These are phyloP conservation scores for Cherax destructor DNA, from an alignment of 1,140 invertebrate species.

Conservation along the genomic window DNA sequence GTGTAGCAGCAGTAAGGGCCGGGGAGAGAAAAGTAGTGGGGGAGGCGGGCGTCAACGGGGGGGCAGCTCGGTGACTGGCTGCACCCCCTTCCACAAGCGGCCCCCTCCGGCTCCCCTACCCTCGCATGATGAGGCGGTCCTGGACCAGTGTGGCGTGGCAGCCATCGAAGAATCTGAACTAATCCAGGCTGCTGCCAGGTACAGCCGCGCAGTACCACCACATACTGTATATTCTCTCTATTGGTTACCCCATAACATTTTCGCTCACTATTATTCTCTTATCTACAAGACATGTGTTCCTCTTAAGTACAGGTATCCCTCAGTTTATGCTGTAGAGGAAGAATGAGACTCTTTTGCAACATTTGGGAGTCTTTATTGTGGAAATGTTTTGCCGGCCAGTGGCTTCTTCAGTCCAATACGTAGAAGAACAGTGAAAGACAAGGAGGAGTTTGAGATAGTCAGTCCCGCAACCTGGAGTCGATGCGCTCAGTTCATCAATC, in stretches of 20 bases:
- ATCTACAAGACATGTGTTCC: too few species aligned
- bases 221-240: not conserved
- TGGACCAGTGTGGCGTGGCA: conserved; percentile 80
- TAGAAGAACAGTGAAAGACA: too few species aligned
- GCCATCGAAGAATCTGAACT: conserved; percentile 74
- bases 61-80: conserved; percentile 43
- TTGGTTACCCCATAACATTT: not conserved
- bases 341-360: too few species aligned
- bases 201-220: conserved; percentile 76
- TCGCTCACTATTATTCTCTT: not conserved
- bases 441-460: too few species aligned
- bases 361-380: too few species aligned
- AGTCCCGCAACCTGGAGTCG: too few species aligned
- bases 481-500: too few species aligned
- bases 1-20: conserved; percentile 68
- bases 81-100: conserved; percentile 75
- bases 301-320: too few species aligned
- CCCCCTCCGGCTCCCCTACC: conserved; percentile 56
- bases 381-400: too few species aligned
- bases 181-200: conserved; percentile 68
- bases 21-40: conserved; percentile 52
- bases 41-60: conserved; percentile 59
- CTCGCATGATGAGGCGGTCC: conserved; percentile 72
- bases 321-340: too few species aligned
- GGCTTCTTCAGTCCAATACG: too few species aligned